A percentile compares a stretch with the other conserved stretches of the same genome.
These are phyloP conservation scores for Dione vanillae DNA, from an alignment of 2,888 invertebrate genomes.

Conservation along the genomic window DNA sequence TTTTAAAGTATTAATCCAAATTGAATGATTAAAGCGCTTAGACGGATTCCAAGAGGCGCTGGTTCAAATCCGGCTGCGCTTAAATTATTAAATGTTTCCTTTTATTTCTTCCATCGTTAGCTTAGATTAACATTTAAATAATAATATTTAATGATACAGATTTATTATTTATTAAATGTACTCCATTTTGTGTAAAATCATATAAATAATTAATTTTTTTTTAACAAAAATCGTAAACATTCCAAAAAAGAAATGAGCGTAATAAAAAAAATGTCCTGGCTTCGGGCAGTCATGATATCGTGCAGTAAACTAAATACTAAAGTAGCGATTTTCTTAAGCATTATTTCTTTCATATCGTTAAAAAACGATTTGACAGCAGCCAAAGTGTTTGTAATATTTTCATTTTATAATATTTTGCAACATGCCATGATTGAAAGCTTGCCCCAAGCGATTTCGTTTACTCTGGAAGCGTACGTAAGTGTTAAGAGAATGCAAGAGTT, in stretches of 20 bases:
- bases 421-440: constrained; percentile 92
- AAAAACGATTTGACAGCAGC: constrained; percentile 89
- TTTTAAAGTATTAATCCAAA: too few relatives aligned
- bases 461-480: constrained; percentile 90
- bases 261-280: constrained; percentile 87
- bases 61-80: too few relatives aligned
- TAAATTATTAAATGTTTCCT: too few relatives aligned
- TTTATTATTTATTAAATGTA: too few relatives aligned
- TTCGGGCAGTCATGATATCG: constrained; percentile 87
- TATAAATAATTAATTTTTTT: too few relatives aligned
- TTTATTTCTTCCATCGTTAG: too few relatives aligned
- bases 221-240: too few relatives aligned
- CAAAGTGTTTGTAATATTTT: constrained; percentile 90
- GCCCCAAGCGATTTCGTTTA: constrained; percentile 90
- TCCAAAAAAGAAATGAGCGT: constrained; percentile 87
- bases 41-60: too few relatives aligned
- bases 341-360: constrained; percentile 87
- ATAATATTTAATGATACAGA: too few relatives aligned
- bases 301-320: constrained; percentile 91
- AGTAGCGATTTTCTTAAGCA: constrained; percentile 90
- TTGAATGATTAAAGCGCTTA: too few relatives aligned
- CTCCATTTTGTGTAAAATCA: too few relatives aligned
- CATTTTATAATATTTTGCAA: constrained; percentile 91
- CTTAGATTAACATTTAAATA: too few relatives aligned
- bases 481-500: constrained; percentile 88